Base-by-base conservation (phyloP, 2,113 vertebrate species). In the Plectropomus leopardus region DNA sequence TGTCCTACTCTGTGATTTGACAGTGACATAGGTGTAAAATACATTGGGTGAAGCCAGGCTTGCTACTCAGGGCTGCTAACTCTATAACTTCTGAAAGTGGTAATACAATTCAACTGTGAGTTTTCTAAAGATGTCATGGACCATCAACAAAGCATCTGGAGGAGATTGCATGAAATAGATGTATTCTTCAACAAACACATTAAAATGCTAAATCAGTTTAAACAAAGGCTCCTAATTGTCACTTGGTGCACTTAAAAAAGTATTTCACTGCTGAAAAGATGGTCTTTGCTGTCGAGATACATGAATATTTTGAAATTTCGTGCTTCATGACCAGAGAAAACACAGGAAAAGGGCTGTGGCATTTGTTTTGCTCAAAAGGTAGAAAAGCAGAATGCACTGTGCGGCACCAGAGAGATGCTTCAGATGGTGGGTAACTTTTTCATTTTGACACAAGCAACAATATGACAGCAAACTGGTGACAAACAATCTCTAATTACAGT, bases 1-100 rank as follows among this genome's bases (percentile, higher is more conserved):
- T 47, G 30, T 78, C 50, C 32, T 16, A 11, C 58, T 64, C 15
- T 26, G 26, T 59, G 60, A 72, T 42, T 73, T 79, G 68, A 69
- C 51, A 48, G 44, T 50, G 61, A 74, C 28, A 44, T 9, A 19
- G 21, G 24, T 19, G 6, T 59, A 50, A 75, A 85, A 60, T 26
- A 47, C 11, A 78, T n/a, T 13, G 36, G 32, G 26, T 69, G 55
- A 70, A 84, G 44, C 24, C 24, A 59, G 7, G 30, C 48, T 54
- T 74, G 32, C 42, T 28, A 7, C 21, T 48, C 17, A 59, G 34
- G 15, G 23, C 45, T 23, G 28, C 36, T 40, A 66, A 21, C 34
- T 59, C 23, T n/a, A 24, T 26, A 80, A 67, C 14, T 13, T 67
- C 6, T 42, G 2, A 53, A 47, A 55, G 23, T 42, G 19, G 59